Evolutionary conservation across 2,113 vertebrate species (phyloP), one percentile per base, ranked within the genome.

Genomic region (Macquaria ambigua): DNA sequence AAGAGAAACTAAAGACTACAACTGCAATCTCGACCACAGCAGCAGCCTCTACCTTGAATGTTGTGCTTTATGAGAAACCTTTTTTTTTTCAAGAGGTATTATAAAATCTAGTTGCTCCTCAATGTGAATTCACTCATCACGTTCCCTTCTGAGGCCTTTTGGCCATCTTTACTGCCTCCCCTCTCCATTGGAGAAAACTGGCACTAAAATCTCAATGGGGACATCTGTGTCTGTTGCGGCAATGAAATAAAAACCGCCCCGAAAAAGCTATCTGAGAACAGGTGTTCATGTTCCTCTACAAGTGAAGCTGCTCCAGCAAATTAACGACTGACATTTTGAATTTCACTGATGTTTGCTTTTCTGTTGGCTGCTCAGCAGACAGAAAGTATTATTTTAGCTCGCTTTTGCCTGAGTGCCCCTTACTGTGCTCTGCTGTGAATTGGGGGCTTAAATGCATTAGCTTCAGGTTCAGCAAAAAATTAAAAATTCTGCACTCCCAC

Each of bases 121-220:
- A 31, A 86, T 69, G 84, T 64, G 81, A 87, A 89, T 92, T 87
- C 83, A 82, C 84, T 63, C 89, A 62, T 83, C 67, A 25, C 21
- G 6, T 68, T 85, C 56, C 63, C 86, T 74, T 92, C 83, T 46
- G 80, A 88, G 87, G 84, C 83, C 83, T 75, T 88, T 91, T 88
- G 86, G 91, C 90, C 87, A 82, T 90, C 84, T 91, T 90, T 89
- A 92, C 84, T 62, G 89, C 82, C 81, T 87, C 74, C 31, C 64
- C 79, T 87, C 85, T 88, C 86, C 63, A 85, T 46, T 82, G 89
- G 81, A 84, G 81, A 88, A 89, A 91, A 84, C 85, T 92, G 87
- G 70, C 86, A 93, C 86, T 93, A 94, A 93, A 95, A 94, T 90
- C 90, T 94, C 88, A 90, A 95, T 87, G 82, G 92, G 91, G 86